Conservation (phyloP, 2,113 vertebrate genomes). For the Oreocharis arfaki region DNA sequence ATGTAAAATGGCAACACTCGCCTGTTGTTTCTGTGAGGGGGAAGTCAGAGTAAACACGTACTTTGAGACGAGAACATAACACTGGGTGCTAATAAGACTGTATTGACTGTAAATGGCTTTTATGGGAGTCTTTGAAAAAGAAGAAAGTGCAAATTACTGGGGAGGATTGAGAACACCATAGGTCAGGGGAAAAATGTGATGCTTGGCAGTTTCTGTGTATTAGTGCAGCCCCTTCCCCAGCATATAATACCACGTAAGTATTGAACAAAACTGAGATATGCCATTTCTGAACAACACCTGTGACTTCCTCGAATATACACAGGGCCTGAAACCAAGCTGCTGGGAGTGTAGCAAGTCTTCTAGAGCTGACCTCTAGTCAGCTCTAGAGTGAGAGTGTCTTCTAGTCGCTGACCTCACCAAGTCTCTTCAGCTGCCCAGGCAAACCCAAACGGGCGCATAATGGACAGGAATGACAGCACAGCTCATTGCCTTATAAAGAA, state of each 20-base stretch:
- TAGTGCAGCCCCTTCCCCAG: background rate
- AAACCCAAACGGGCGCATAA: background rate
- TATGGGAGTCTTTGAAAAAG: background rate
- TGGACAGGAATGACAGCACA: background rate
- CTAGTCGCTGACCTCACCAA: background rate
- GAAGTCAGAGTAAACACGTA: background rate
- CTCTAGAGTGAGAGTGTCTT: too few relatives aligned
- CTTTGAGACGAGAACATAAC: background rate
- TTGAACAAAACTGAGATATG: background rate
- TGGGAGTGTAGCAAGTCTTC: background rate
- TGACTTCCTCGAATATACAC: background rate
- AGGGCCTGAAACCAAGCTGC: background rate
- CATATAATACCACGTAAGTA: background rate
- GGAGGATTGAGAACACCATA: background rate
- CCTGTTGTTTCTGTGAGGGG: background rate
- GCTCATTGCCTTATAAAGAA: background rate
- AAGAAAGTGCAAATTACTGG: background rate
- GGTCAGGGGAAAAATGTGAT: background rate
- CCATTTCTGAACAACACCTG: background rate
- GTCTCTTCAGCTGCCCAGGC: background rate
- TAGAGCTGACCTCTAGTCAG: too few relatives aligned
- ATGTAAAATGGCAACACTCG: background rate
- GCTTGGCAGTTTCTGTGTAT: background rate
- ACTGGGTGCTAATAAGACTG: background rate
- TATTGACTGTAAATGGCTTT: constrained; percentile 13